A percentile compares a stretch with the other conserved stretches of the same genome.
Conservation (phyloP, 2,888 invertebrate genomes). For the Spicauda simplicius region DNA sequence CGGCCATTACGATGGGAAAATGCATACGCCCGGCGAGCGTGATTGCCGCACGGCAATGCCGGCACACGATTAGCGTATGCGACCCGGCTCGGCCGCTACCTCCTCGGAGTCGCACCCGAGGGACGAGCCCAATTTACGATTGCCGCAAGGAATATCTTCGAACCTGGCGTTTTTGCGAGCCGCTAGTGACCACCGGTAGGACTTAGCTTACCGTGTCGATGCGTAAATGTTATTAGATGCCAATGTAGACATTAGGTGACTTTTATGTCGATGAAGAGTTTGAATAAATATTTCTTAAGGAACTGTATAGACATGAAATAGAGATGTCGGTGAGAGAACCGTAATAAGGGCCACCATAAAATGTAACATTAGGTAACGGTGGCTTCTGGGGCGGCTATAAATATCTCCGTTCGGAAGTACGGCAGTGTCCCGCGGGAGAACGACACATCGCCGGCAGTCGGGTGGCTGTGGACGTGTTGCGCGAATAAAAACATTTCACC, state of each 20-base stretch:
- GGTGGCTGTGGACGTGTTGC: conserved; percentile 77
- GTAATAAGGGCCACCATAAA: conserved; percentile 84
- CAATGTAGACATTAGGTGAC: neutral
- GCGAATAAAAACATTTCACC: conserved; percentile 80
- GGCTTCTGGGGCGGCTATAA: conserved; percentile 84
- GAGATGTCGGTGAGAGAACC: conserved; percentile 68
- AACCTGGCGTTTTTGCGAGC: conserved; percentile 69
- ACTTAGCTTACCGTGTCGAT: conserved; percentile 43
- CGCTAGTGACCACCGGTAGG: conserved; percentile 62
- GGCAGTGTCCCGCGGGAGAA: conserved; percentile 81
- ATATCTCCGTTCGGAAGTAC: conserved; percentile 83
- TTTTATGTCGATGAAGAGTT: conserved; percentile 22
- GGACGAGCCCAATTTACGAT: conserved; percentile 72
- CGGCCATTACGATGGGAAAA: conserved; percentile 78
- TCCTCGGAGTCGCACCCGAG: conserved; percentile 51
- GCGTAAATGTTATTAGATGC: conserved; percentile 6
- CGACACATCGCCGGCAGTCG: conserved; percentile 69
- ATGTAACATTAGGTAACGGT: conserved; percentile 84
- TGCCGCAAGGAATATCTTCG: conserved; percentile 80
- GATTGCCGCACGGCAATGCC: conserved; percentile 48
- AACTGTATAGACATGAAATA: conserved; percentile 53
- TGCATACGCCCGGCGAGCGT: conserved; percentile 56
- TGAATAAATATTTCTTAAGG: conserved; percentile 62
- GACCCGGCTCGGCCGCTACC: conserved; percentile 47
- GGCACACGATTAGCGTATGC: conserved; percentile 61